phyloP scores from a whole-genome alignment of 1,140 invertebrate genomes.

The Sitobion miscanthi region DNA sequence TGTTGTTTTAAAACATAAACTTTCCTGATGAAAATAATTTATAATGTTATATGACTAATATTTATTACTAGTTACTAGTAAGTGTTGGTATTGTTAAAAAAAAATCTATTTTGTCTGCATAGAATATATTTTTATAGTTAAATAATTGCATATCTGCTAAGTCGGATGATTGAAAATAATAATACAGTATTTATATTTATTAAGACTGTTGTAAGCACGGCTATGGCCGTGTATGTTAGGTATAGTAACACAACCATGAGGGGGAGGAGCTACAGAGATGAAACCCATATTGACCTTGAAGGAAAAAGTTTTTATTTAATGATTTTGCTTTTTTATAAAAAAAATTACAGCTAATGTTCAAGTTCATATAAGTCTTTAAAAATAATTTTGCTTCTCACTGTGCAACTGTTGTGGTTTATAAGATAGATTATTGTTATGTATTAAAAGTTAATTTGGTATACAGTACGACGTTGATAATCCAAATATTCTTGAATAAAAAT shows the following conservation, averaged over 20 bases:
- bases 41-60: not conserved
- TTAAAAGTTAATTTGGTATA: not conserved
- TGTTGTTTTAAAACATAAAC: conserved; percentile 42
- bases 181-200: not conserved
- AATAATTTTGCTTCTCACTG: not conserved
- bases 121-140: not conserved
- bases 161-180: not conserved
- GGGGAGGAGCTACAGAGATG: not conserved
- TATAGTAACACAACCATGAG: not conserved
- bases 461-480: not conserved
- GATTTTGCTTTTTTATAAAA: not conserved
- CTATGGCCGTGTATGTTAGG: not conserved
- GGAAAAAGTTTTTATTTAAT: not conserved
- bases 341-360: not conserved
- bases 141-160: not conserved
- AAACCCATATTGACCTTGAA: not conserved
- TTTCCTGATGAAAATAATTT: conserved; percentile 25
- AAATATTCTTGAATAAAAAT: not conserved
- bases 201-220: not conserved
- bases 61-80: not conserved
- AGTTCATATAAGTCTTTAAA: not conserved
- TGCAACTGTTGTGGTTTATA: not conserved
- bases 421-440: not conserved
- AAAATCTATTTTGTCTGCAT: not conserved
- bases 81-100: not conserved